Conservation (phyloP, 2,888 invertebrate genomes). For the Drosophila affinis region DNA sequence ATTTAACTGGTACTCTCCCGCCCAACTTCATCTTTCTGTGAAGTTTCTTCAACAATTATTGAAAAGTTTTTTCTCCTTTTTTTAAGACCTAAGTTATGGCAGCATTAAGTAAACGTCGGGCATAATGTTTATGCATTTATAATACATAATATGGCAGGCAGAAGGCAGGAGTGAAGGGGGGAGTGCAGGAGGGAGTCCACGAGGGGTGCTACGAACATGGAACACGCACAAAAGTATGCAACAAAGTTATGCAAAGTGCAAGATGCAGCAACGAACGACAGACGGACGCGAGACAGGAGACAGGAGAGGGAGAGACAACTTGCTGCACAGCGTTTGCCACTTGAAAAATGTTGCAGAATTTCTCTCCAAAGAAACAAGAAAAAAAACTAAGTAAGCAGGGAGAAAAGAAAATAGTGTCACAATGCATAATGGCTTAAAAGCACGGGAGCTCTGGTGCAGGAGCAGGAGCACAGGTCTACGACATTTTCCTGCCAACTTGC, state of each 20-base stretch:
- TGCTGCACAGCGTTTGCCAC: slow-evolving; percentile 61
- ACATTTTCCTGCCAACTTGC: slow-evolving; percentile 55
- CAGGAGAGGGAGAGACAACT: slow-evolving; percentile 42
- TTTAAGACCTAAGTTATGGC: slow-evolving; percentile 53
- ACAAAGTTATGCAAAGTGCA: slow-evolving; percentile 79
- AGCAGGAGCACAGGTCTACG: slow-evolving; percentile 30
- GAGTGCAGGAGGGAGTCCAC: too few relatives aligned
- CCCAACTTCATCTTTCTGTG: background rate
- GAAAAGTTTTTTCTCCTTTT: slow-evolving; percentile 46
- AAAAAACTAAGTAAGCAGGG: slow-evolving; percentile 3
- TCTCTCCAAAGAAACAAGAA: slow-evolving; percentile 26
- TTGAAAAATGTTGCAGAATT: slow-evolving; percentile 65
- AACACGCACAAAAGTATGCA: slow-evolving; percentile 67
- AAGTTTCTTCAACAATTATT: slow-evolving; percentile 58
- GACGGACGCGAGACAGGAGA: slow-evolving; percentile 5
- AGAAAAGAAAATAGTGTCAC: slow-evolving; percentile 62
- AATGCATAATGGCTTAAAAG: slow-evolving; percentile 71
- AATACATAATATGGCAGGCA: slow-evolving; percentile 65
- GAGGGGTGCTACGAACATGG: slow-evolving; percentile 5
- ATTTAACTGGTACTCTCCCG: background rate
- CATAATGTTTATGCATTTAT: slow-evolving; percentile 76
- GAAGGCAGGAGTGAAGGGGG: background rate
- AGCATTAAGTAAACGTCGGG: slow-evolving; percentile 77
- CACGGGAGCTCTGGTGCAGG: slow-evolving; percentile 2
- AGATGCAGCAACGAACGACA: slow-evolving; percentile 38